phyloP scores from a whole-genome alignment of 2,113 vertebrate species.

The Beaufortia kweichowensis region DNA sequence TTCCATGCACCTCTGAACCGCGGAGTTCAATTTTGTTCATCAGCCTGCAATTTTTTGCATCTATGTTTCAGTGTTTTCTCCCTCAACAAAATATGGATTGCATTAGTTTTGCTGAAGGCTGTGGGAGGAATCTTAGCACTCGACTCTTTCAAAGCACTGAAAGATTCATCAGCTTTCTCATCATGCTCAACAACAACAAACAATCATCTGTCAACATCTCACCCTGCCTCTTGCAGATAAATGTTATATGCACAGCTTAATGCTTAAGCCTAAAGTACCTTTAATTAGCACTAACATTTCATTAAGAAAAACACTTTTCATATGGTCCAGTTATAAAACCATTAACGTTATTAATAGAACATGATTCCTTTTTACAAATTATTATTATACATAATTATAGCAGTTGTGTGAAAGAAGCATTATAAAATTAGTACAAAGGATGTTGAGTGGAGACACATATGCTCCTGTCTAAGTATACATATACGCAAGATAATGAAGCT shows the following conservation, averaged over 20 bases:
- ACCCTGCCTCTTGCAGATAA: conserved; percentile 36
- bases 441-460: conserved; percentile 20
- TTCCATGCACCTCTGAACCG: conserved; percentile 19
- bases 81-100: conserved; percentile 16
- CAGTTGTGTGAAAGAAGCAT: no score
- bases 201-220: conserved; percentile 45
- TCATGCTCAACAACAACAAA: conserved; percentile 45
- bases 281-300: no score
- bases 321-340: background rate
- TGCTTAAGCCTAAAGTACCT: conserved; percentile 25
- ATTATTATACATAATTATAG: no score
- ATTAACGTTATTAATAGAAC: background rate
- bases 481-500: conserved; percentile 27
- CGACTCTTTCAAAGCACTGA: conserved; percentile 11
- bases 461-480: background rate
- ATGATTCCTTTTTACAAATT: background rate
- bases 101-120: conserved; percentile 2
- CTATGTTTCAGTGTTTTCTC: conserved; percentile 19
- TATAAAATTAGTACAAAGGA: background rate
- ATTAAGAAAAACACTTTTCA: conserved; percentile 35
- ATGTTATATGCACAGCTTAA: conserved; percentile 29
- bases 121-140: background rate
- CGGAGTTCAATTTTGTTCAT: conserved; percentile 4
- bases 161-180: conserved; percentile 40
- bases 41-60: conserved; percentile 18